These are phyloP conservation scores for Halichoerus grypus DNA, from an alignment of 2,113 vertebrate genomes.

Conservation along the genomic window DNA sequence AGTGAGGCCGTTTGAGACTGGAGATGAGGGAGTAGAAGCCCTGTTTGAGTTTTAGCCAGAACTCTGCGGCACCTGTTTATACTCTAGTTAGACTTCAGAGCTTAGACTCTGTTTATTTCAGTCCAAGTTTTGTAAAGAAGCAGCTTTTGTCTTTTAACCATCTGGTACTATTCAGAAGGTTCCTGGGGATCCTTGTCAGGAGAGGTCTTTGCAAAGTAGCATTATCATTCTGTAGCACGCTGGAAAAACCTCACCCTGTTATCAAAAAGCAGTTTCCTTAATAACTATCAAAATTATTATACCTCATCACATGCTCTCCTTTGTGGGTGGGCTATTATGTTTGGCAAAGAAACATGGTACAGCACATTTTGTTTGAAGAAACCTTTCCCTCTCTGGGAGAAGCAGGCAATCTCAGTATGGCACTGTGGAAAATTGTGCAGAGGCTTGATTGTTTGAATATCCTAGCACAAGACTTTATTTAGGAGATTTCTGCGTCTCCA, in stretches of 20 bases:
- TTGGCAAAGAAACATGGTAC: constrained; percentile 70
- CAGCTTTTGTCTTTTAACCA: neutral
- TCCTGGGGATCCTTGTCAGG: neutral
- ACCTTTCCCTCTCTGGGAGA: constrained; percentile 57
- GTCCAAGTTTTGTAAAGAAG: constrained; percentile 22
- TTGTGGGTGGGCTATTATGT: constrained; percentile 72
- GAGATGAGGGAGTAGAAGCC: neutral
- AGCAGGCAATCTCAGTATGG: constrained; percentile 53
- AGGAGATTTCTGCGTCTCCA: neutral
- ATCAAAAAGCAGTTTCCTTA: constrained; percentile 74
- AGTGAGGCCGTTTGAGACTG: neutral
- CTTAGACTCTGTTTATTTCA: neutral
- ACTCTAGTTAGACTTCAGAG: neutral
- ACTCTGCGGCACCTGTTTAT: neutral
- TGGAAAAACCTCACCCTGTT: constrained; percentile 58
- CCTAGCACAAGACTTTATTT: neutral
- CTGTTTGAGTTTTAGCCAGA: neutral
- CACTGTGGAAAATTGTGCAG: neutral
- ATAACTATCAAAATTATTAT: constrained; percentile 58
- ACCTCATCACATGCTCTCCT: constrained; percentile 3
- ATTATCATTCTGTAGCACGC: constrained; percentile 53
- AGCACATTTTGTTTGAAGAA: constrained; percentile 65
- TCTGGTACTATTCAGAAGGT: neutral
- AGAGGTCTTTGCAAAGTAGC: neutral
- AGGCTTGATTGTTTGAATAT: constrained; percentile 37